Conservation (phyloP, 1,140 invertebrate genomes). For the Cotesia glomerata region DNA sequence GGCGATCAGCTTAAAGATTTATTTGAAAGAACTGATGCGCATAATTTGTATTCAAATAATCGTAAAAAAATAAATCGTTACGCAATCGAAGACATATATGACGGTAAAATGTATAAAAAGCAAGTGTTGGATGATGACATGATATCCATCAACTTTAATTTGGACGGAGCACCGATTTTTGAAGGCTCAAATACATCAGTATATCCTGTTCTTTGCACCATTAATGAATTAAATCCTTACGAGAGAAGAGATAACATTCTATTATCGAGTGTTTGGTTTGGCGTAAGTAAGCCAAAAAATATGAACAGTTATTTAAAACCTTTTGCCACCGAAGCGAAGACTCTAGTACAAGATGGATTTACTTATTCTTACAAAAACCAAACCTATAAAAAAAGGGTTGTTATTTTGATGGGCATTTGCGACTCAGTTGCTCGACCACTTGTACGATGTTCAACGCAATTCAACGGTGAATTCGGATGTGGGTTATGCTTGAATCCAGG, state of each 20-base stretch:
- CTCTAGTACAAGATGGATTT: too few species aligned
- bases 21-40: not conserved
- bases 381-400: too few species aligned
- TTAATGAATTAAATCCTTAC: slow-evolving; percentile 29
- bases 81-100: slow-evolving; percentile 13
- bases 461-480: not conserved
- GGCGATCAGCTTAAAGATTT: slow-evolving; percentile 8
- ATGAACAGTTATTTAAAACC: slow-evolving; percentile 20
- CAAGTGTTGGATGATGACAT: not conserved
- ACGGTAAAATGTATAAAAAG: slow-evolving; percentile 20
- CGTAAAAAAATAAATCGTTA: not conserved
- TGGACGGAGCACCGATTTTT: slow-evolving; percentile 33
- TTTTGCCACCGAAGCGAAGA: slow-evolving; percentile 2
- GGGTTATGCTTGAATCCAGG: slow-evolving; percentile 11
- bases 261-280: slow-evolving; percentile 6
- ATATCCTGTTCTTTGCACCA: slow-evolving; percentile 25
- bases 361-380: too few species aligned
- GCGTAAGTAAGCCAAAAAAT: too few species aligned
- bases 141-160: slow-evolving; percentile 13
- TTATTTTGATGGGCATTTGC: too few species aligned
- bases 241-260: slow-evolving; percentile 4
- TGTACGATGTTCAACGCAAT: not conserved
- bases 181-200: slow-evolving; percentile 27
- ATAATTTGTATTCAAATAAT: not conserved
- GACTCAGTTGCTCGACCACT: too few species aligned